Base-by-base conservation (phyloP, 2,888 invertebrate genomes). In the Drosophila ustulata region DNA sequence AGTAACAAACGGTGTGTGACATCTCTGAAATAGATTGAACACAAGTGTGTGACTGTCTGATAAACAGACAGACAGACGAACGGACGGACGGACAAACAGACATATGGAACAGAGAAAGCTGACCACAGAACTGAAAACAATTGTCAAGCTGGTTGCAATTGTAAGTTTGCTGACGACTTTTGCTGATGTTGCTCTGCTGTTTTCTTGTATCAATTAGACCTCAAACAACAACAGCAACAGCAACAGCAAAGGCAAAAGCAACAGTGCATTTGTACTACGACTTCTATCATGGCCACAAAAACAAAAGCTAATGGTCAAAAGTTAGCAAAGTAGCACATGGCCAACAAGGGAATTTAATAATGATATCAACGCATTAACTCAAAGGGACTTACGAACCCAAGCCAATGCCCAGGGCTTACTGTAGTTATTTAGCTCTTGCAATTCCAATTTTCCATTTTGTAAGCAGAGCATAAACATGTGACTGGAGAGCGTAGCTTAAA, bases 71-170 rank as follows among this genome's bases (percentile, higher is more conserved):
- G 8, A 50, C 32, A 55, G 58, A 58, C 37, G 26, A 41, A 8
- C 25, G 56, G 55, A 41, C 28, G 39, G 39, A 37, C 30, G 43
- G 52, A 62, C 37, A 39, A 41, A 11, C 25, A 59, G 55, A 46
- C 43, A 47, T 46, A 28, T 37, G 43, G 56, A 25, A 41, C 6
- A 51, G 57, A 66, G 51, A 45, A 41, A 64, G 58, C 79, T 86
- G 81, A 84, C 89, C 89, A 72, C 86, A 88, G 75, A 75, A 89
- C 80, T 73, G 80, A 86, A 84, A 89, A 89, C 88, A 82, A 84
- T 89, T 89, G 89, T 86, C 82, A 82, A 82, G 71, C 76, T 80
- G 63, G 71, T 65, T 85, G 75, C 82, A 82, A 66, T 73, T 75
- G 71, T 41, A 81, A 77, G 79, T 77, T 82, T 78, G 62, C 72